Base-by-base conservation (phyloP, 2,113 vertebrate species). In the Galemys pyrenaicus region DNA sequence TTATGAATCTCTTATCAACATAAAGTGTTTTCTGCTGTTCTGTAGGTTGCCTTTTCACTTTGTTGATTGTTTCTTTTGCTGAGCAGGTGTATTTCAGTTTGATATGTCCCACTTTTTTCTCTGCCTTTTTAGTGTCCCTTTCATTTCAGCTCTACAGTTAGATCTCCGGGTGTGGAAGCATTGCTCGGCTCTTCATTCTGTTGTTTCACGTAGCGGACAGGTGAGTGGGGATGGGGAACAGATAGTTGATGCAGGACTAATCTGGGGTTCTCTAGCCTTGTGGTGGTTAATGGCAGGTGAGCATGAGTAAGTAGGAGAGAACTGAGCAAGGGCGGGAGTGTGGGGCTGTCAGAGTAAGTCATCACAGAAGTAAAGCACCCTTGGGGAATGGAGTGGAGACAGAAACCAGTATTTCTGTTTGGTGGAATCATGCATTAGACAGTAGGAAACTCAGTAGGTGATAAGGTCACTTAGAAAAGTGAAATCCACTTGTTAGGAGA, bases 111-210 rank as follows among this genome's bases (percentile, higher is more conserved):
- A 37, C 22, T 22, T 44, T 49, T 54, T 41, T 46, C 51, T 84
- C 22, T 46, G 39, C 46, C 28, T 35, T n/a, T 39, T 17, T 24
- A 71, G 17, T 16, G 7, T 71, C 15, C 4, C n/a, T 71, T 54
- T 81, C 3, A 2, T 86, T 44, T 26, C 3, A 32, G 37, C 9
- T 41, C 30, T 35, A 22, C 51, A 1, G 12, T 16, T 15, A 41
- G 26, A 19, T 46, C 39, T 39, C 41, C n/a, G 20, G 56, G 5
- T 60, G 0, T 87, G n/a, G 64, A 82, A 75, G 22, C 16, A 26
- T 6, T 3, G 15, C 3, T 7, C 49, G n/a, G 24, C n/a, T 44
- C n/a, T 49, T 89, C 13, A 2, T 51, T 44, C n/a, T 0, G 0
- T 8, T 44, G 2, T 35, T 51, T 37, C 37, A 19, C 20, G 6